phyloP scores from a whole-genome alignment of 2,888 invertebrate species.

The Pammene fasciana region DNA sequence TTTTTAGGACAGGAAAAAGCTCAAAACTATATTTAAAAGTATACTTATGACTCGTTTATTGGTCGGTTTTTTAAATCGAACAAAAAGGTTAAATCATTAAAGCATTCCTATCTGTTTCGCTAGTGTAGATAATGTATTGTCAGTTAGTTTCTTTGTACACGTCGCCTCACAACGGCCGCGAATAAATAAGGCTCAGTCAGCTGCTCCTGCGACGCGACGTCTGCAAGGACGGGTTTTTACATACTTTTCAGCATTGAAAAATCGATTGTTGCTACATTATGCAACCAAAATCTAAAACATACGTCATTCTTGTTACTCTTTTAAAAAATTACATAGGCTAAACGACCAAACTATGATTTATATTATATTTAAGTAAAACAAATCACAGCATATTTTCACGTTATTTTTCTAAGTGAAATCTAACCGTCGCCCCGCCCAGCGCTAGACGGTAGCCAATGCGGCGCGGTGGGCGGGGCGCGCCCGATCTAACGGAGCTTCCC shows the following conservation, averaged over 20 bases:
- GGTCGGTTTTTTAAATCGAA: conserved; percentile 1
- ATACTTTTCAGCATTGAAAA: conserved; percentile 19
- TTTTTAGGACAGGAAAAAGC: background rate
- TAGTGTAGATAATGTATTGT: conserved; percentile 21
- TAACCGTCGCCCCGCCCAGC: conserved; percentile 78
- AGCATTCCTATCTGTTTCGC: conserved; percentile 31
- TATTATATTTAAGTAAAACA: background rate
- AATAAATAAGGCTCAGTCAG: conserved; percentile 37
- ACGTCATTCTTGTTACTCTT: background rate
- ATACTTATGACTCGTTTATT: background rate
- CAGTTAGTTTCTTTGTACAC: conserved; percentile 30
- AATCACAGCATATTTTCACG: conserved; percentile 38
- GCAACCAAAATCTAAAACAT: background rate
- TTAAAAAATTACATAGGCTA: background rate
- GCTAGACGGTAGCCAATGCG: conserved; percentile 72
- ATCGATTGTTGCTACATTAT: background rate
- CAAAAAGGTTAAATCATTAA: conserved; percentile 25
- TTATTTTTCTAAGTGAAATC: conserved; percentile 72
- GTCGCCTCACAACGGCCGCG: conserved; percentile 29
- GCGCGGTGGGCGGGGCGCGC: conserved; percentile 71
- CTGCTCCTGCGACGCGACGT: conserved; percentile 14
- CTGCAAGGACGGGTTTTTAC: background rate
- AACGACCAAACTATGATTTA: background rate
- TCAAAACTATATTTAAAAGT: background rate
- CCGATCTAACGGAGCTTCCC: conserved; percentile 69